These are phyloP conservation scores for Choreutis nemorana DNA, from an alignment of 2,888 invertebrate genomes.

Conservation along the genomic window DNA sequence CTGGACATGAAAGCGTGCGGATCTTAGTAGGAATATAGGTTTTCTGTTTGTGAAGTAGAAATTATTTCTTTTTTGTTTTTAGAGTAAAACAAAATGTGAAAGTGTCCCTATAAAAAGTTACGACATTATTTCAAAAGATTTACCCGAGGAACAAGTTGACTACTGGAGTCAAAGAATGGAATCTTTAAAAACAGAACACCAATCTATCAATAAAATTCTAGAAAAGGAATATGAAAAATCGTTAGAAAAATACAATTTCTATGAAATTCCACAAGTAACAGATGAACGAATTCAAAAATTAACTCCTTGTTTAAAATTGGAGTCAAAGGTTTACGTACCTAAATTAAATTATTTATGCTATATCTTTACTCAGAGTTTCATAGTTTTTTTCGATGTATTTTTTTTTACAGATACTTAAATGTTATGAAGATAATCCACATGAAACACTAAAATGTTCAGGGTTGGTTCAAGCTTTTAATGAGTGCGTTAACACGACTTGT, in stretches of 20 bases:
- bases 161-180: conserved; percentile 50
- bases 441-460: conserved; percentile 44
- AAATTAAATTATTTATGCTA: no score
- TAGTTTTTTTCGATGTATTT: no score
- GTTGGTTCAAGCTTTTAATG: conserved; percentile 43
- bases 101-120: no score
- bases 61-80: no score
- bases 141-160: conserved; percentile 23
- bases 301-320: conserved; percentile 45
- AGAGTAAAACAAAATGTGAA: no score
- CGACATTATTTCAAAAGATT: no score
- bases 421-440: conserved; percentile 50
- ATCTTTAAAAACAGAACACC: conserved; percentile 44
- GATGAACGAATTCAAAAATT: conserved; percentile 36
- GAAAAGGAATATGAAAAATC: conserved; percentile 47
- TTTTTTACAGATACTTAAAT: conserved; percentile 44
- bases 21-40: no score
- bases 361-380: no score
- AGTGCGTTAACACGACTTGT: conserved; percentile 39
- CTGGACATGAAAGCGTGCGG: no score
- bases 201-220: conserved; percentile 44
- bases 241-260: conserved; percentile 30
- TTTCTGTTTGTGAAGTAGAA: no score
- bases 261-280: conserved; percentile 25
- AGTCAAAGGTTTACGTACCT: conserved; percentile 47